Conservation (phyloP, 2,888 invertebrate genomes). For the Yponomeuta evonymella region DNA sequence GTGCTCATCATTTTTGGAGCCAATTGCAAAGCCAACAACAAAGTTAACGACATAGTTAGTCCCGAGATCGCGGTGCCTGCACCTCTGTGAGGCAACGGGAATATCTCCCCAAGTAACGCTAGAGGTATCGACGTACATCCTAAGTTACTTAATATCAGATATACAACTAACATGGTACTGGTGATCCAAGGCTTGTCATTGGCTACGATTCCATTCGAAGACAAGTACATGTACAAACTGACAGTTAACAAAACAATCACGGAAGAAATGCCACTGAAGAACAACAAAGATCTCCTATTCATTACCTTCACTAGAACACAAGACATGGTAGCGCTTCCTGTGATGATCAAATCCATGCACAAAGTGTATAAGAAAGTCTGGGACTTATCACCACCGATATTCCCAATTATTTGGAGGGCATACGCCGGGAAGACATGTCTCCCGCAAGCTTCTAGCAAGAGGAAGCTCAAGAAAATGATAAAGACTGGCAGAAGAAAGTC, state of each 20-base stretch:
- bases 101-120: conserved; percentile 49
- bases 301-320: conserved; percentile 42
- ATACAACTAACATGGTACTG: conserved; percentile 37
- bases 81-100: conserved; percentile 47
- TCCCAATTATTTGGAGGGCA: conserved; percentile 45
- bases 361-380: conserved; percentile 41
- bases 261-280: conserved; percentile 40
- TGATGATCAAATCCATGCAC: conserved; percentile 43
- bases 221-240: conserved; percentile 40
- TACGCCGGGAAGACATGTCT: conserved; percentile 49
- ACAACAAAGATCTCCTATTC: conserved; percentile 43
- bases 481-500: conserved; percentile 46
- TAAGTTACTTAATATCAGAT: conserved; percentile 46
- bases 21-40: conserved; percentile 39
- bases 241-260: conserved; percentile 32
- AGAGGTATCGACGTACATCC: conserved; percentile 53
- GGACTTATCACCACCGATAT: conserved; percentile 36
- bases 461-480: conserved; percentile 33
- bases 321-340: conserved; percentile 37
- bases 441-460: conserved; percentile 44
- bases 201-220: conserved; percentile 29
- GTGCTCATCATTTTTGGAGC: conserved; percentile 38
- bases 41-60: conserved; percentile 31
- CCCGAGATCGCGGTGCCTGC: conserved; percentile 39
- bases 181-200: conserved; percentile 37